Base-by-base conservation (phyloP, 92 coral and sea anemone genomes). In the Heliopora coerulea region DNA sequence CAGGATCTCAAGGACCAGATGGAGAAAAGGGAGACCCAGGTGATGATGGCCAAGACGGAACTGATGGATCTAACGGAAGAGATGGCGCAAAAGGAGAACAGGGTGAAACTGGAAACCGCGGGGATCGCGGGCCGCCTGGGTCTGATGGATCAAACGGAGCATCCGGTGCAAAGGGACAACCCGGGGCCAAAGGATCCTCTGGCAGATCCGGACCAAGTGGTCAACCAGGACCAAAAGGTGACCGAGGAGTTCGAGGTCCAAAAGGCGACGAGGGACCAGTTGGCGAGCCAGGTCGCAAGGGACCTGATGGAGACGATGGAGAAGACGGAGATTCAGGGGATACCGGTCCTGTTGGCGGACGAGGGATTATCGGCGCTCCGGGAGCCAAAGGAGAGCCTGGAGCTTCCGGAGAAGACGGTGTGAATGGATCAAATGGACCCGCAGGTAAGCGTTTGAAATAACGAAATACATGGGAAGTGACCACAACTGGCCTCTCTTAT, bases 121-220 rank as follows among this genome's bases (percentile, higher is more conserved):
- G 73, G 33, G 1, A 28, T 9, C 5, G 11, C 3, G 73, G 73
- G 10, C 56, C 3, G 26, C 56, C 15, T 12, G 74, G 74, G 48
- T 7, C 11, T 33, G 63, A 58, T 24, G 31, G 63, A 9, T 33
- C 58, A 0, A 46, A 54, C 0, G 74, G 74, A 5, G 32, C 40
- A n/a, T 31, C 74, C 19, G 74, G 74, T 8, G 23, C 74, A 11
- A 49, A 67, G 34, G 74, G 74, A 9, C 54, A 67, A n/a, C n/a
- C 35, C 11, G 74, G 74, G 26, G 54, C 24, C 15, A 20, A 34
- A 1, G 74, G 74, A 44, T 0, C 54, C 11, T 11, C 33, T 37
- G 77, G 77, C 19, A 32, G 42, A 1, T 29, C 3, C 0, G 77
- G 74, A 27, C 4, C 39, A 67, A 0, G 4, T 29, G 74, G 74